Percentiles rank a stretch among this genome's conserved stretches.
Conservation (phyloP, 2,797 vertebrate species). For the Clamator glandarius region DNA sequence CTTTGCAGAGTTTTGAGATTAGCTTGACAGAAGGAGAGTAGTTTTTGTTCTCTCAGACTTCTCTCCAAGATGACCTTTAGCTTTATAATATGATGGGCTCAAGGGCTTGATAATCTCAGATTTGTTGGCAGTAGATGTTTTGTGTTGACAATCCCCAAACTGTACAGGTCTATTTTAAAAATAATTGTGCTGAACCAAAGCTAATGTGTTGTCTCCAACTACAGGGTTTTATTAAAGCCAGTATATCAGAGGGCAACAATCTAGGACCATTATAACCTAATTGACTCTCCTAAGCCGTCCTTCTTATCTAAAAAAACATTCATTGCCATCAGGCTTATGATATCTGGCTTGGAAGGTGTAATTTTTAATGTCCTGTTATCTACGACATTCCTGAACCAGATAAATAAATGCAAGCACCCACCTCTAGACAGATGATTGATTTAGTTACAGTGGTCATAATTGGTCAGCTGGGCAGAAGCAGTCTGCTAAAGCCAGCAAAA, state of each 20-base stretch:
- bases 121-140: conserved; percentile 22
- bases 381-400: conserved; percentile 8
- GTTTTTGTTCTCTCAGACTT: conserved; percentile 13
- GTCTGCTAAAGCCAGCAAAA: conserved; percentile 24
- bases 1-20: not conserved
- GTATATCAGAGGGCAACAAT: conserved; percentile 32
- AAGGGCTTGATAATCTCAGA: conserved; percentile 46
- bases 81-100: conserved; percentile 46
- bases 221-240: conserved; percentile 26
- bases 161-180: conserved; percentile 33
- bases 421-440: conserved; percentile 38
- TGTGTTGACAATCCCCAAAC: conserved; percentile 10
- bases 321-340: conserved; percentile 18
- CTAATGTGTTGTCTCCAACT: conserved; percentile 42
- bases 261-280: conserved; percentile 62
- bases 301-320: conserved; percentile 60
- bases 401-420: conserved; percentile 36
- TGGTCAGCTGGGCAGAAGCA: conserved; percentile 40
- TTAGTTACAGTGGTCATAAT: conserved; percentile 36
- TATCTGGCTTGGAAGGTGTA: conserved; percentile 1
- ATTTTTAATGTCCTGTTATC: conserved; percentile 43
- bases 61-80: not conserved
- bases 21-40: conserved; percentile 8
- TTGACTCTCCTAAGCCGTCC: conserved; percentile 45
- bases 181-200: conserved; percentile 54